phyloP scores from a whole-genome alignment of 2,113 vertebrate species.

The Oncorhynchus mykiss region DNA sequence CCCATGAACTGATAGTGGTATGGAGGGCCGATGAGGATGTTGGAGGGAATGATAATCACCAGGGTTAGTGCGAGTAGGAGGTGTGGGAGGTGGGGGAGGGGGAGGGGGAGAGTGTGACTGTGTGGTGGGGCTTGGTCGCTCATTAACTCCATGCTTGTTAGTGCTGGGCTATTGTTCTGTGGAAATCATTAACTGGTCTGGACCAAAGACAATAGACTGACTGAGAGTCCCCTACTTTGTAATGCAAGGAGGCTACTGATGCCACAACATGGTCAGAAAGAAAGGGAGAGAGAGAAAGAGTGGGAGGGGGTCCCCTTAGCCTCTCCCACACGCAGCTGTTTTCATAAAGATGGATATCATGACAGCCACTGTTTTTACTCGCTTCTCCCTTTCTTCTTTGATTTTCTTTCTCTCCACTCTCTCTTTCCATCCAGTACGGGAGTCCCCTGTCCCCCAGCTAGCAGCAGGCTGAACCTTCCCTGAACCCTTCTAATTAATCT shows the following conservation, averaged over 20 bases:
- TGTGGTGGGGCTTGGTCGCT: slow-evolving; percentile 46
- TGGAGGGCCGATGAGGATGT: slow-evolving; percentile 20
- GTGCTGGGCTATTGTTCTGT: slow-evolving; percentile 66
- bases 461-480: slow-evolving; percentile 65
- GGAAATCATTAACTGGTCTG: slow-evolving; percentile 77
- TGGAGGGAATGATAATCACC: not conserved
- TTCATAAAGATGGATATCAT: slow-evolving; percentile 50
- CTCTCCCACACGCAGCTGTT: slow-evolving; percentile 62
- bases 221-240: slow-evolving; percentile 31
- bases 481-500: slow-evolving; percentile 75
- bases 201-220: slow-evolving; percentile 62
- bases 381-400: slow-evolving; percentile 60
- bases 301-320: not conserved
- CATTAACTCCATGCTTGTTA: slow-evolving; percentile 52
- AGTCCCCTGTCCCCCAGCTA: not conserved
- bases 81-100: slow-evolving; percentile 11
- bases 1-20: slow-evolving; percentile 20
- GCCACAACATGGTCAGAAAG: not conserved
- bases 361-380: slow-evolving; percentile 63
- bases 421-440: slow-evolving; percentile 16
- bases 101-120: slow-evolving; percentile 19
- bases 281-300: not conserved
- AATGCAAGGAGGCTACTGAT: not conserved
- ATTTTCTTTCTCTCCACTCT: slow-evolving; percentile 45
- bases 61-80: slow-evolving; percentile 16